A percentile compares a stretch with the other conserved stretches of the same genome.
These are phyloP conservation scores for Altica lythri DNA, from an alignment of 2,888 invertebrate genomes.

Conservation along the genomic window DNA sequence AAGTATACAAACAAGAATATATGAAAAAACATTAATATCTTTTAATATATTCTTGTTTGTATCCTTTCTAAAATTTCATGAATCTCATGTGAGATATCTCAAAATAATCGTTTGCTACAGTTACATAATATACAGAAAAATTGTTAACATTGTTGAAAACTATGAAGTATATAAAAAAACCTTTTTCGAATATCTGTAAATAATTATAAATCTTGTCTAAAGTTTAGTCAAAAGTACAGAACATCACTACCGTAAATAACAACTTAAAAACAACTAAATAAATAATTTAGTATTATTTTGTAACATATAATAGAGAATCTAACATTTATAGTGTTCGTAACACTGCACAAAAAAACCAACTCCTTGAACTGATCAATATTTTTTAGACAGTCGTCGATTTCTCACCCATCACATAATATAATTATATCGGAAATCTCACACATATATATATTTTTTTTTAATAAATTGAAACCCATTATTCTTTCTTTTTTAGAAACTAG, in stretches of 20 bases:
- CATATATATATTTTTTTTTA: too few relatives aligned
- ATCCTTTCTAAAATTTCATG: too few relatives aligned
- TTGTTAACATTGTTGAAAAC: too few relatives aligned
- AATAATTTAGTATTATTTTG: conserved; percentile 49
- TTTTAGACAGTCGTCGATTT: conserved; percentile 38
- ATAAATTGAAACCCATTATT: conserved; percentile 33
- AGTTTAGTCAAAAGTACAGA: conserved; percentile 38
- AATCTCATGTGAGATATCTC: too few relatives aligned
- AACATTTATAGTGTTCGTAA: conserved; percentile 55
- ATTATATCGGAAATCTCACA: conserved; percentile 36
- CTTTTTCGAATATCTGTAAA: background rate
- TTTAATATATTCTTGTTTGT: too few relatives aligned
- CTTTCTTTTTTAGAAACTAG: too few relatives aligned
- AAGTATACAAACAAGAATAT: too few relatives aligned
- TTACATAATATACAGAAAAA: too few relatives aligned
- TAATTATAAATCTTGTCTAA: conserved; percentile 28
- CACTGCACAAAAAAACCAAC: conserved; percentile 53
- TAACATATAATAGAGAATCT: conserved; percentile 57
- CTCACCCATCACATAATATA: conserved; percentile 35
- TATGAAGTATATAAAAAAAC: background rate
- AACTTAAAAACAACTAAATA: conserved; percentile 51
- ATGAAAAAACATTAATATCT: too few relatives aligned
- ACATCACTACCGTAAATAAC: conserved; percentile 39
- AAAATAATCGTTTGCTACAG: too few relatives aligned
- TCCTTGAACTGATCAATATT: conserved; percentile 48